These are phyloP conservation scores for Chrysolina americana DNA, from an alignment of 2,888 invertebrate species.

Conservation along the genomic window DNA sequence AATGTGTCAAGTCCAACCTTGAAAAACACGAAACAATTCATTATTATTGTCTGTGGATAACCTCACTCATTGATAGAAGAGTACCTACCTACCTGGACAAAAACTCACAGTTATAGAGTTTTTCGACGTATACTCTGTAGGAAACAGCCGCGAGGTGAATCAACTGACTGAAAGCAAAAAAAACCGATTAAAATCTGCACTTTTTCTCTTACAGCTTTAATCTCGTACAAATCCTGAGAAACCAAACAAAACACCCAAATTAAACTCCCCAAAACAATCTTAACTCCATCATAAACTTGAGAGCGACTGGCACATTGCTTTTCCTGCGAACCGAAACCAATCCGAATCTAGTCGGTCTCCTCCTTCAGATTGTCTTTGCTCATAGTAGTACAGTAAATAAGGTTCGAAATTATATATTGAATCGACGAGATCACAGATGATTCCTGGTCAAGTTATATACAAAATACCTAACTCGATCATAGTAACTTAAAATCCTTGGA, in stretches of 20 bases:
- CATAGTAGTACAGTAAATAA: neutral
- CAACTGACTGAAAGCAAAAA: neutral
- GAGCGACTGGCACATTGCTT: slow-evolving; percentile 36
- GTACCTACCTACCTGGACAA: too few species aligned
- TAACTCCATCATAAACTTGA: slow-evolving; percentile 46
- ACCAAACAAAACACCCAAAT: slow-evolving; percentile 50
- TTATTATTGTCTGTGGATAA: too few species aligned
- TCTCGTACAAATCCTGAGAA: slow-evolving; percentile 5
- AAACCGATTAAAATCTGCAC: neutral
- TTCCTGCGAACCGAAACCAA: slow-evolving; percentile 31
- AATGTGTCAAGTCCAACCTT: too few species aligned
- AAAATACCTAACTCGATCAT: too few species aligned
- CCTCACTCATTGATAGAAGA: too few species aligned
- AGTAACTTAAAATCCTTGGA: too few species aligned
- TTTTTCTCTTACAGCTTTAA: neutral
- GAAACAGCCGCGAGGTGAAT: too few species aligned
- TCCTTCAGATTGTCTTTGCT: slow-evolving; percentile 9
- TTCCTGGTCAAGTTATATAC: neutral
- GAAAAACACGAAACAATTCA: too few species aligned
- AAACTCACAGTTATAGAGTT: too few species aligned
- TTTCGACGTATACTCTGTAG: too few species aligned
- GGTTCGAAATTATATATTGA: neutral
- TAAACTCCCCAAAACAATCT: slow-evolving; percentile 54
- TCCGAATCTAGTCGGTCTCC: slow-evolving; percentile 11
- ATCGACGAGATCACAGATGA: neutral